A percentile compares a stretch with the other conserved stretches of the same genome.
phyloP scores from a whole-genome alignment of 2,888 invertebrate species.

The Nezara viridula region DNA sequence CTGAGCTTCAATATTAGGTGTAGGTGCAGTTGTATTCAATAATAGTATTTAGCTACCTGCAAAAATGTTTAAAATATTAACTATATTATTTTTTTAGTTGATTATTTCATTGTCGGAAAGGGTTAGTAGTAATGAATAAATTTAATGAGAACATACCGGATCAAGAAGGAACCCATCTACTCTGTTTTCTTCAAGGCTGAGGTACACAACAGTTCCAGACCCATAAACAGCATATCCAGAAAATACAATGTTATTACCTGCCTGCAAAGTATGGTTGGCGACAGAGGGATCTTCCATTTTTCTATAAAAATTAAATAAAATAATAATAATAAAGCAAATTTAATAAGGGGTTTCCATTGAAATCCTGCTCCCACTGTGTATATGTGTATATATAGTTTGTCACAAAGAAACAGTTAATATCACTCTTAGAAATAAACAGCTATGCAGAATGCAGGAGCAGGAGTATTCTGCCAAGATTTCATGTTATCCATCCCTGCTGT shows the following conservation, averaged over 20 bases:
- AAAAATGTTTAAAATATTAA: neutral
- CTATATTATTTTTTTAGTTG: neutral
- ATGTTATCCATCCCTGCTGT: too few relatives aligned
- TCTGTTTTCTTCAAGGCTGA: neutral
- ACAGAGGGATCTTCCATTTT: neutral
- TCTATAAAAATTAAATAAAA: neutral
- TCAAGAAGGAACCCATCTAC: constrained; percentile 29
- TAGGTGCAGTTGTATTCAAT: too few relatives aligned
- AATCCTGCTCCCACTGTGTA: too few relatives aligned
- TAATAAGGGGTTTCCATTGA: too few relatives aligned
- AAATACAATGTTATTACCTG: neutral
- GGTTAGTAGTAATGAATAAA: neutral
- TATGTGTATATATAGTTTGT: too few relatives aligned
- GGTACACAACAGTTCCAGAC: constrained; percentile 2
- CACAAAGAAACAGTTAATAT: too few relatives aligned
- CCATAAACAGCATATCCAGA: constrained; percentile 50
- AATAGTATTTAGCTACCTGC: too few relatives aligned
- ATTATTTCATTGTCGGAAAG: neutral
- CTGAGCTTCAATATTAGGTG: too few relatives aligned
- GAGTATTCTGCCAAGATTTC: too few relatives aligned
- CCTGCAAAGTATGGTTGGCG: neutral
- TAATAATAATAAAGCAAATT: neutral
- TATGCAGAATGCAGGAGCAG: too few relatives aligned
- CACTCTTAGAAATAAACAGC: too few relatives aligned
- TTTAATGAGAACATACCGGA: constrained; percentile 1